phyloP scores from a whole-genome alignment of 2,888 invertebrate species.

The Eilema sororculum region DNA sequence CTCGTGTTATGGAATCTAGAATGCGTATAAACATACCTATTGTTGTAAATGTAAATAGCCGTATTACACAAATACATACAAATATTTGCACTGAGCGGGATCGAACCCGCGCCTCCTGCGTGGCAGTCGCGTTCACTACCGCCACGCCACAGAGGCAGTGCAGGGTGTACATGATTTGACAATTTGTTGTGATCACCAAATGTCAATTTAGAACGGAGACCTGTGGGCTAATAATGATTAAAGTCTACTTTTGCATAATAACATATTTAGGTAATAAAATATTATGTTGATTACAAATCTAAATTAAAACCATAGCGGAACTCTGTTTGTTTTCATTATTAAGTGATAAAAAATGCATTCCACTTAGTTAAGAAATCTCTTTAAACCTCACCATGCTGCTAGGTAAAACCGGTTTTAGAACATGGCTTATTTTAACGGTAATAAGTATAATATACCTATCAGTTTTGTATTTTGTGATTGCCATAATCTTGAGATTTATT shows the following conservation, averaged over 20 bases:
- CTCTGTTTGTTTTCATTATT: slow-evolving; percentile 38
- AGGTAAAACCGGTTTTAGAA: slow-evolving; percentile 49
- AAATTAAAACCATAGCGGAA: slow-evolving; percentile 73
- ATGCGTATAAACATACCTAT: no score
- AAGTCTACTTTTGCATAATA: background rate
- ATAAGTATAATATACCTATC: slow-evolving; percentile 32
- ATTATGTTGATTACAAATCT: slow-evolving; percentile 50
- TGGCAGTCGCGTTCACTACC: no score
- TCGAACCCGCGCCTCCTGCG: no score
- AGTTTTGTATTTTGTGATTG: background rate
- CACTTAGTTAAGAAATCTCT: slow-evolving; percentile 37
- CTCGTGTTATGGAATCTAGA: no score
- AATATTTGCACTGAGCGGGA: no score
- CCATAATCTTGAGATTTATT: background rate
- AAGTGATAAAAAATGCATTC: slow-evolving; percentile 13
- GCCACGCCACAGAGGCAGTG: no score
- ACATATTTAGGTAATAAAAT: slow-evolving; percentile 40
- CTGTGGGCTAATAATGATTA: background rate
- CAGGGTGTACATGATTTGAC: no score
- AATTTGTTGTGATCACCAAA: background rate
- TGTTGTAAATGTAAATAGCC: no score
- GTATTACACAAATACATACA: no score
- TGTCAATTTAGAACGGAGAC: background rate
- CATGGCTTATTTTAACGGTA: slow-evolving; percentile 63
- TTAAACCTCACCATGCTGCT: slow-evolving; percentile 59